Base-by-base conservation (phyloP, 2,797 vertebrate genomes). In the Thunnus albacares region DNA sequence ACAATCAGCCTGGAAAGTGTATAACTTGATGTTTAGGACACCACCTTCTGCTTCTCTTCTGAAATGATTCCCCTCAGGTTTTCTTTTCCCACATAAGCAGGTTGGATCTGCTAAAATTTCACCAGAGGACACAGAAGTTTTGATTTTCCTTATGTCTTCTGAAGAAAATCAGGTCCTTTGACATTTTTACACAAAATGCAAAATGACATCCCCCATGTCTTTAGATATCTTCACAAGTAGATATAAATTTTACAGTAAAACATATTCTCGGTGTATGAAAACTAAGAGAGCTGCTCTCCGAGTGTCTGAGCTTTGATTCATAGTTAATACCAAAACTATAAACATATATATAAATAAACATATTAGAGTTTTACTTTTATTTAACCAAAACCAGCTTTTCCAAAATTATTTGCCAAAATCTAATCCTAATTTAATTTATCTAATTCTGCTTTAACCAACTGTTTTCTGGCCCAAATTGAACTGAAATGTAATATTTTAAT, bases 361-460 rank as follows among this genome's bases (percentile, higher is more conserved):
- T 30, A 4, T 26, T 2, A 12, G 1, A 55, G 53, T 22, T 30
- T 75, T 17, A 61, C 70, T 60, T 26, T 65, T 17, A 61, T 74
- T 60, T 26, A 57, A 47, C 53, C 52, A 56, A 59, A 52, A 64
- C 59, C 58, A 64, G 45, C n/a, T 14, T 30, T 65, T 43, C 17
- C 41, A 38, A 38, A 28, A 56, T 51, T 24, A 73, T 24, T 61
- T 66, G 20, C 68, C 43, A 18, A 76, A 64, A 33, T 57, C 24
- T 73, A 33, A 77, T 77, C 35, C 43, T 1, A 33, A 33, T 4
- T 28, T 61, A 38, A 38, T 38, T 38, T 2, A 38, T 38, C 1
- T 77, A 61, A 81, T 70, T 56, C 71, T n/a, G 59, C 35, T 63
- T 51, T 65, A 64, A 77, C 72, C 68, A 79, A 52, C n/a, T 22